Base-by-base conservation (phyloP, 2,888 invertebrate species). In the Eueremaeus valkanovi region DNA sequence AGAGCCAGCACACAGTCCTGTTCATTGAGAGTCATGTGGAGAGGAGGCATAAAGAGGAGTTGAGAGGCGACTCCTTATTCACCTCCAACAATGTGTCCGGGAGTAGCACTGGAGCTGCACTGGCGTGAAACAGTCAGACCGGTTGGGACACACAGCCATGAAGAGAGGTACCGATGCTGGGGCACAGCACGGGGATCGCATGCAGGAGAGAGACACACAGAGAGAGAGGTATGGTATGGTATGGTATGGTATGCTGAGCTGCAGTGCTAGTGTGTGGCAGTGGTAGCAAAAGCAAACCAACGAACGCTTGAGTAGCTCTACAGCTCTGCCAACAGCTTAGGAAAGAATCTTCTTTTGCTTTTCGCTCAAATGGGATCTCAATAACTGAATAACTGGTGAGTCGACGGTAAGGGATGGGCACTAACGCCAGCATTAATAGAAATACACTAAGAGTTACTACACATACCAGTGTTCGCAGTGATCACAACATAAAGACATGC, bases 21-120 rank as follows among this genome's bases (percentile, higher is more conserved):
- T 33, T 61, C 61, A 61, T 61, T 61, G 61, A 68, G 68, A 68
- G 40, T 68, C 40, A 68, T 68, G 68, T 24, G 40, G 40, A 40
- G 42, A 40, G 68, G 42, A 40, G 68, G 68, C 42, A 68, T 42
- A 21, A n/a, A n/a, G 68, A 68, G 68, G 68, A 68, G 68, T 68
- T 68, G 68, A 68, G 68, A 68, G 68, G 68, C 68, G 68, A 68
- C 68, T 68, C 68, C 68, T 68, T 40, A 68, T 18, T 68, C 68
- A 68, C 68, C 36, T 40, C 36, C 68, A 68, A 68, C 68, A 68
- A 68, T 68, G 63, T 63, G 68, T 68, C 68, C 68, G 68, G 36
- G 68, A 36, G n/a, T n/a, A n/a, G n/a, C n/a, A n/a, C n/a, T n/a
- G n/a, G n/a, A n/a, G 33, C 24, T 68, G 36, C n/a, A 40, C 40